phyloP scores from a whole-genome alignment of 1,140 invertebrate genomes.

The Trypoxylus dichotomus region DNA sequence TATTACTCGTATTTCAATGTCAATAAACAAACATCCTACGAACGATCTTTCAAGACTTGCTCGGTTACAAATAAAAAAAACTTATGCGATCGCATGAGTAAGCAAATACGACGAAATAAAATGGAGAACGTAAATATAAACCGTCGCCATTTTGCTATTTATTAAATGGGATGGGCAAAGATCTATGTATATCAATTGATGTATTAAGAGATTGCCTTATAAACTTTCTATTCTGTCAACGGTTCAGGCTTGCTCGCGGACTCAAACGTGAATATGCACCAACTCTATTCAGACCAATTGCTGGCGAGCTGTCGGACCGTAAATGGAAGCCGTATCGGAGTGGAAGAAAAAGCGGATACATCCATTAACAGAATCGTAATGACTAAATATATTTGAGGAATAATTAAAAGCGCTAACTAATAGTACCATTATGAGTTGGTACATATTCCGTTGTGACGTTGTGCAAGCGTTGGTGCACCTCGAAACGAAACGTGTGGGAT shows the following conservation, averaged over 20 bases:
- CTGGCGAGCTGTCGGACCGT: neutral
- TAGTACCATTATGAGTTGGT: neutral
- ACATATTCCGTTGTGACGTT: conserved; percentile 37
- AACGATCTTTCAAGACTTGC: no score
- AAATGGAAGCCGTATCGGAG: neutral
- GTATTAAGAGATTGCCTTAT: conserved; percentile 14
- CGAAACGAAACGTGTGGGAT: conserved; percentile 41
- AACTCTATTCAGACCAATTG: neutral
- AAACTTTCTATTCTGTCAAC: conserved; percentile 18
- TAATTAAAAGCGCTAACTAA: conserved; percentile 15
- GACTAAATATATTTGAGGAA: conserved; percentile 8
- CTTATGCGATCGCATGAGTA: neutral
- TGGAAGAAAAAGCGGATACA: neutral
- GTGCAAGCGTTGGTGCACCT: conserved; percentile 42
- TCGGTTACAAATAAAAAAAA: no score
- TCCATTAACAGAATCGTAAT: conserved; percentile 12
- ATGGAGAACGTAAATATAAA: neutral
- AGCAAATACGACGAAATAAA: neutral
- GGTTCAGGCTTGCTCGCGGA: neutral
- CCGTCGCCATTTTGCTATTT: conserved; percentile 22
- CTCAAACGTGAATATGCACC: neutral
- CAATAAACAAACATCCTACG: no score
- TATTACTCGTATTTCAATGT: no score
- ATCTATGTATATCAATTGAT: neutral
- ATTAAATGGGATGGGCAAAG: conserved; percentile 10